phyloP scores from a whole-genome alignment of 2,113 vertebrate genomes.

The Heptranchias perlo region DNA sequence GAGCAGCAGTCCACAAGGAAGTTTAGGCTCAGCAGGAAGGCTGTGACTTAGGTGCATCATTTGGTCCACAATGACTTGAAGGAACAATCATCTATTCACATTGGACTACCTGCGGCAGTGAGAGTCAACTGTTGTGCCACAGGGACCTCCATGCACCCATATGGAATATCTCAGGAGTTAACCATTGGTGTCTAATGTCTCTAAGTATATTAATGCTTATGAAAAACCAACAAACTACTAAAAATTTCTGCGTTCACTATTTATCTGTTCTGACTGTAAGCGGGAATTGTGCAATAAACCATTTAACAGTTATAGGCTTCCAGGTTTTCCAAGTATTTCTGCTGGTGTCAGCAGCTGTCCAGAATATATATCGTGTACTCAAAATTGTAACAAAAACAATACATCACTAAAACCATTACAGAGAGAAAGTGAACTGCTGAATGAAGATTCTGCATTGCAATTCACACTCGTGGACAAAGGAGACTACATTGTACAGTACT shows the following conservation, averaged over 20 bases:
- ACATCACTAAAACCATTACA: background rate
- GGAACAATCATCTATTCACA: background rate
- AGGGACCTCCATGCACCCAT: background rate
- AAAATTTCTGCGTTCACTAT: background rate
- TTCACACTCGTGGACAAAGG: background rate
- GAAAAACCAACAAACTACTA: background rate
- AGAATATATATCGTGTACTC: background rate
- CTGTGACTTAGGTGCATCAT: background rate
- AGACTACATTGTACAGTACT: background rate
- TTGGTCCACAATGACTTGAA: background rate
- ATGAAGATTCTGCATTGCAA: conserved; percentile 8
- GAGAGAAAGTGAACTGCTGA: background rate
- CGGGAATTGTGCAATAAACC: background rate
- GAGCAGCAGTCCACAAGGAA: background rate
- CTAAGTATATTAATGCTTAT: background rate
- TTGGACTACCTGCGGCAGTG: background rate
- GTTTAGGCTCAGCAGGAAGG: background rate
- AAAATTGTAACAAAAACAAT: background rate
- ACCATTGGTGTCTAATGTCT: background rate
- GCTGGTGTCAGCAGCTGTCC: background rate
- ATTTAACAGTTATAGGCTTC: background rate
- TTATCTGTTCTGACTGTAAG: background rate
- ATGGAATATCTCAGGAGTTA: background rate
- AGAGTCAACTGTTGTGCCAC: background rate
- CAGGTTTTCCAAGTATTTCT: background rate